Percentiles rank a stretch among this genome's conserved stretches.
Evolutionary conservation across 2,113 vertebrate genomes (phyloP).

Genomic region (Passer montanus): DNA sequence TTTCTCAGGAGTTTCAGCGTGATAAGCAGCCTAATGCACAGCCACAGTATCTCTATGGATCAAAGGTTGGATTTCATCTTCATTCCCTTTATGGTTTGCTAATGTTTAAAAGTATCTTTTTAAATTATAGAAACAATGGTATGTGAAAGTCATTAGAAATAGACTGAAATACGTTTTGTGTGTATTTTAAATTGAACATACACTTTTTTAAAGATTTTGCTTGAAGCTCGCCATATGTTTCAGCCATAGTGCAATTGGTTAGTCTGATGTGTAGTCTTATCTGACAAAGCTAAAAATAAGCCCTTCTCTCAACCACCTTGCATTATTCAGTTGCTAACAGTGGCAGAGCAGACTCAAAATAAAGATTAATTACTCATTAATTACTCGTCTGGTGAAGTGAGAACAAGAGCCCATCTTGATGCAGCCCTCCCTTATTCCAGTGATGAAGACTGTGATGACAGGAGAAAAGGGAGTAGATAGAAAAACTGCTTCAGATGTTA

Average conservation of each 20-base stretch:
- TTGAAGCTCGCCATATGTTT: not conserved
- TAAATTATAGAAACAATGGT: not conserved
- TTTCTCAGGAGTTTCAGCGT: constrained; percentile 90
- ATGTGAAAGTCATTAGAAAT: not conserved
- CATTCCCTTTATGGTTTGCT: not conserved
- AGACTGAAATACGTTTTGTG: not conserved
- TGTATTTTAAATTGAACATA: not conserved
- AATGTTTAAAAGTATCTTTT: not conserved
- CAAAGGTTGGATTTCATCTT: constrained; percentile 78
- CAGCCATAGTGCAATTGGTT: not conserved
- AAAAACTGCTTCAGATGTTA: not conserved
- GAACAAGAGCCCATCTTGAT: not conserved
- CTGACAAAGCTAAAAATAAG: not conserved
- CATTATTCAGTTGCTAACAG: not conserved
- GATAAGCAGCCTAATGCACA: constrained; percentile 92
- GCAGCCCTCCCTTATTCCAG: not conserved
- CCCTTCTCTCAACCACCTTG: not conserved
- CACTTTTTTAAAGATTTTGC: not conserved
- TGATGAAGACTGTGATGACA: not conserved
- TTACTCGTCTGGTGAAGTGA: not conserved
- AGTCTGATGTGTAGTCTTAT: not conserved
- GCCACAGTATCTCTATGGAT: constrained; percentile 87
- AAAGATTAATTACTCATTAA: not conserved
- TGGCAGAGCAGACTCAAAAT: not conserved
- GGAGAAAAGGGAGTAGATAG: not conserved